phyloP scores from a whole-genome alignment of 2,888 invertebrate genomes.

The Mesorhabditis sp. region DNA sequence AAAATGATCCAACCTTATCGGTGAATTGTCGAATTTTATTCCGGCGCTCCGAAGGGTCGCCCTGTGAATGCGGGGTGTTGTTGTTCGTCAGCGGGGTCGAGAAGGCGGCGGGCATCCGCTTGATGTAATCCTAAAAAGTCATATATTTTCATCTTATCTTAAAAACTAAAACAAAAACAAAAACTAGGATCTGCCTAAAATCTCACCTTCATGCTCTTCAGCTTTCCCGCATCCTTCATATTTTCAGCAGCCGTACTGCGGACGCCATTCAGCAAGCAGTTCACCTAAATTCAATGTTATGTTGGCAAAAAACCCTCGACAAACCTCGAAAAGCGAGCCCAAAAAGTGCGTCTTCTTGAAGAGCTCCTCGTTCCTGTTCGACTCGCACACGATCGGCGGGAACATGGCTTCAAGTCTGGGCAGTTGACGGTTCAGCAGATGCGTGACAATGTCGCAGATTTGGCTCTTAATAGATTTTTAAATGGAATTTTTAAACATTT shows the following conservation, averaged over 20 bases:
- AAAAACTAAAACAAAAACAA: too few species aligned
- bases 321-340: slow-evolving; percentile 12
- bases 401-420: slow-evolving; percentile 16
- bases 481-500: neutral
- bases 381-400: slow-evolving; percentile 11
- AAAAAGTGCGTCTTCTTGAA: slow-evolving; percentile 21
- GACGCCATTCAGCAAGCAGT: slow-evolving; percentile 6
- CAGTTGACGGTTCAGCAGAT: slow-evolving; percentile 25
- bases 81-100: slow-evolving; percentile 1
- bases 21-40: neutral
- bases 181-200: neutral
- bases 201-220: neutral
- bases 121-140: slow-evolving; percentile 13
- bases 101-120: slow-evolving; percentile 18
- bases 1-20: neutral
- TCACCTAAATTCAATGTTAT: neutral
- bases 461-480: slow-evolving; percentile 12
- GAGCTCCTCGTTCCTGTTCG: slow-evolving; percentile 14
- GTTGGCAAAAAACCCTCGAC: neutral
- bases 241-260: slow-evolving; percentile 11
- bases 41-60: neutral
- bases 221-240: slow-evolving; percentile 9
- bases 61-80: neutral
- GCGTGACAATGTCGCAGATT: slow-evolving; percentile 37
- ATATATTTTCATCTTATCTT: slow-evolving; percentile 19